Conservation (phyloP, 2,888 invertebrate species). For the Trypoxylon attenuatum region DNA sequence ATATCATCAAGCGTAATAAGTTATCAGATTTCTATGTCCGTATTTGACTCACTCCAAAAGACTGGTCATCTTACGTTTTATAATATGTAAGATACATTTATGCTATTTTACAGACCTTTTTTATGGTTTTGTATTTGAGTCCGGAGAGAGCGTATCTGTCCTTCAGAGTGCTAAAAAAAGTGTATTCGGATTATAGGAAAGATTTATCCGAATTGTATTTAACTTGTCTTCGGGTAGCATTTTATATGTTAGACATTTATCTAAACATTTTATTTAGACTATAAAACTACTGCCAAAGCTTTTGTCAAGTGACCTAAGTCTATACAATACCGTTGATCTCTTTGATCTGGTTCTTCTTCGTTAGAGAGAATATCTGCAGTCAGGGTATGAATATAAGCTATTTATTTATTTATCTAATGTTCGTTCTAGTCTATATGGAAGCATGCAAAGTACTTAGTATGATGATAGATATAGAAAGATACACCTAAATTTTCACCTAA, state of each 20-base stretch:
- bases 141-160: constrained; percentile 10
- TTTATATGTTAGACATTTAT: constrained; percentile 8
- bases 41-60: no score
- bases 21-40: no score
- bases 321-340: no score
- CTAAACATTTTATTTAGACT: no score
- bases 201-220: constrained; percentile 10
- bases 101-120: constrained; percentile 9
- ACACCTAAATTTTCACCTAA: no score
- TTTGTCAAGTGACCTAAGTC: no score
- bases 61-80: no score
- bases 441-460: background rate
- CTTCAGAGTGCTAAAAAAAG: constrained; percentile 20
- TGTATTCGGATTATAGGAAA: constrained; percentile 7
- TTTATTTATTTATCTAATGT: constrained; percentile 29
- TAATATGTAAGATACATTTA: constrained; percentile 9
- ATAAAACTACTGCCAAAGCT: constrained; percentile 12
- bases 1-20: no score
- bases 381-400: constrained; percentile 44
- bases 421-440: constrained; percentile 28
- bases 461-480: background rate
- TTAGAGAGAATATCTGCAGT: constrained; percentile 31
- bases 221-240: constrained; percentile 9
- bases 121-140: constrained; percentile 21
- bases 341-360: no score